These are phyloP conservation scores for Alosa sapidissima DNA, from an alignment of 2,797 vertebrate genomes.

Conservation along the genomic window DNA sequence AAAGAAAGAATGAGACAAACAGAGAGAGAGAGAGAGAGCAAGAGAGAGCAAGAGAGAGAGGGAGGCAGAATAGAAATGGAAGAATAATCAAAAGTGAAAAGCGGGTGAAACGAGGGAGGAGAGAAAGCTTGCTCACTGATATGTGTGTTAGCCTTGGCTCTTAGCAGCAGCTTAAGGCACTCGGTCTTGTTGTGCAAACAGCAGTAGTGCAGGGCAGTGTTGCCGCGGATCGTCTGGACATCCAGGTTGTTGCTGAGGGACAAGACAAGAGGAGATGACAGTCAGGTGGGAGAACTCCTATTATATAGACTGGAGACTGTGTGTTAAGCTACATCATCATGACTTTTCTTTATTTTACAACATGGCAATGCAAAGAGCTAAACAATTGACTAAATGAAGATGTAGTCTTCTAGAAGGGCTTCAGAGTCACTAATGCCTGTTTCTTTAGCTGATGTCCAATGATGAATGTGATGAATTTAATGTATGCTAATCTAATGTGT, in stretches of 20 bases:
- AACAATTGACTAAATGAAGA: not conserved
- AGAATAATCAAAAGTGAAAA: not conserved
- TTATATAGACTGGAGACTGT: not conserved
- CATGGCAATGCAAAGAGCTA: not conserved
- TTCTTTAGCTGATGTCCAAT: not conserved
- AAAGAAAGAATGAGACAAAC: not conserved
- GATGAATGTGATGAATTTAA: no score
- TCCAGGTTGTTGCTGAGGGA: slow-evolving; percentile 71
- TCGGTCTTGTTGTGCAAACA: slow-evolving; percentile 81
- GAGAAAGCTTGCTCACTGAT: slow-evolving; percentile 69
- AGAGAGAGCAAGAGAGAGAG: not conserved
- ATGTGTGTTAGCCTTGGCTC: slow-evolving; percentile 76
- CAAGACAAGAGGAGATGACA: not conserved
- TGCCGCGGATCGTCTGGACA: slow-evolving; percentile 70
- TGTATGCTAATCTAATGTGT: no score
- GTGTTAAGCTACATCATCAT: not conserved
- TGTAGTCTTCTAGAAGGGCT: not conserved
- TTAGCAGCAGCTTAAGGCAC: slow-evolving; percentile 82
- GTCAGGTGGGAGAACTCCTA: not conserved
- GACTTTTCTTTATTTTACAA: not conserved
- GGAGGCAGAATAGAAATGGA: not conserved
- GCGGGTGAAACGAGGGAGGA: not conserved
- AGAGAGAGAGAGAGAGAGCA: not conserved
- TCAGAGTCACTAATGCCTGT: not conserved
- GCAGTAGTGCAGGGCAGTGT: slow-evolving; percentile 82